Evolutionary conservation across 1,140 invertebrate species (phyloP).

Genomic region (Pomacea maculata): DNA sequence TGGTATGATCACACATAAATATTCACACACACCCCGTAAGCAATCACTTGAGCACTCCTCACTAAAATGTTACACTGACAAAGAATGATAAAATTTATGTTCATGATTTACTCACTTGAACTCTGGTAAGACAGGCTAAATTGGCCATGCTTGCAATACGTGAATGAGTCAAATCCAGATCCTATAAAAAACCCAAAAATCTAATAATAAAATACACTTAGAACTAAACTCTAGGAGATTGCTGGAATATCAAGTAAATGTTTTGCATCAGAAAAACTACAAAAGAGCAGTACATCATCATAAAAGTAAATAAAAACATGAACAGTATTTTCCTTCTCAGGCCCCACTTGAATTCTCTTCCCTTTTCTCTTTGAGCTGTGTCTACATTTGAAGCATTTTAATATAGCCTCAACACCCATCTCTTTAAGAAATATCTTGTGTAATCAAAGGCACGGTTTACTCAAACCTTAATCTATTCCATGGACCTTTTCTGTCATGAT

Average conservation of each 20-base stretch:
- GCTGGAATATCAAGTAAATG: background rate
- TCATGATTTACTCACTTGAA: constrained; percentile 41
- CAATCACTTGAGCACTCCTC: too few relatives aligned
- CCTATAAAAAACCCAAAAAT: constrained; percentile 60
- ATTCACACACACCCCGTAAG: background rate
- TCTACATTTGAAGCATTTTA: too few relatives aligned
- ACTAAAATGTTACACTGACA: background rate
- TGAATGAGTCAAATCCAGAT: constrained; percentile 91
- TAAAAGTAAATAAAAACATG: too few relatives aligned
- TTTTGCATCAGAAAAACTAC: background rate
- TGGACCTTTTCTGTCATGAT: too few relatives aligned
- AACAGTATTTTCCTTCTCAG: too few relatives aligned
- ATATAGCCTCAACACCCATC: too few relatives aligned
- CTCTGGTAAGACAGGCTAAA: constrained; percentile 51
- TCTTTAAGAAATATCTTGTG: background rate
- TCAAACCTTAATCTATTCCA: too few relatives aligned
- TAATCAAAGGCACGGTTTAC: too few relatives aligned
- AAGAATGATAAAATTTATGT: background rate
- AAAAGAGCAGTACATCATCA: background rate
- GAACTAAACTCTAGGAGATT: background rate
- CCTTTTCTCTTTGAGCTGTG: background rate
- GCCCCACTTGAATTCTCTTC: too few relatives aligned
- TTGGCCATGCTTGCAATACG: constrained; percentile 67
- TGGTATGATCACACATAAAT: background rate
- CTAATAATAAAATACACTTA: constrained; percentile 10